Conservation (phyloP, 2,113 vertebrate species). For the Podocnemis expansa region DNA sequence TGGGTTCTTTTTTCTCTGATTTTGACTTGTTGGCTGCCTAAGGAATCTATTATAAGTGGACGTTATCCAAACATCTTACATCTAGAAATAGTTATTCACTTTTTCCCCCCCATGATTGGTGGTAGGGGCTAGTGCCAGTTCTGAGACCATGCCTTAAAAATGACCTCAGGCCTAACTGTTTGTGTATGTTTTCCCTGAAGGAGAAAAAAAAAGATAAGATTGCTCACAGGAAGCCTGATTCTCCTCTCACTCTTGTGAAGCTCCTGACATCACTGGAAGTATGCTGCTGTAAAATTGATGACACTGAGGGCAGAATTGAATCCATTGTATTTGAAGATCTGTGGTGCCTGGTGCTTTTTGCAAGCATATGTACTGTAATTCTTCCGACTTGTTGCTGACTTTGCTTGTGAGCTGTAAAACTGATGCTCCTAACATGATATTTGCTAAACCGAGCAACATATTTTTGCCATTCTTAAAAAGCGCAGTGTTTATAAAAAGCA, state of each 20-base stretch:
- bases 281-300: not conserved
- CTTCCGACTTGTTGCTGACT: not conserved
- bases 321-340: not conserved
- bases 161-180: not conserved
- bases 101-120: not conserved
- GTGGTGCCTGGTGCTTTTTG: fast-evolving
- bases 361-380: not conserved
- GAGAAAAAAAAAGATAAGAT: not conserved
- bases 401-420: not conserved
- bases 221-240: not conserved
- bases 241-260: not conserved
- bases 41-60: not conserved
- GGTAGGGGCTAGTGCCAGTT: not conserved
- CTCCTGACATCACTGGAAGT: not conserved
- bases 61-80: not conserved
- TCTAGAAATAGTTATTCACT: not conserved
- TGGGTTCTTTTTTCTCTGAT: not conserved
- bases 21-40: not conserved
- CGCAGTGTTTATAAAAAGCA: slow-evolving; percentile 4
- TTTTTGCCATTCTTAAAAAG: not conserved
- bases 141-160: not conserved
- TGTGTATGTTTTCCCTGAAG: not conserved
- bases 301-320: not conserved
- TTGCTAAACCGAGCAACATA: not conserved
- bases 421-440: not conserved